Base-by-base conservation (phyloP, 2,888 invertebrate genomes). In the Pycnomerus fuliginosus region DNA sequence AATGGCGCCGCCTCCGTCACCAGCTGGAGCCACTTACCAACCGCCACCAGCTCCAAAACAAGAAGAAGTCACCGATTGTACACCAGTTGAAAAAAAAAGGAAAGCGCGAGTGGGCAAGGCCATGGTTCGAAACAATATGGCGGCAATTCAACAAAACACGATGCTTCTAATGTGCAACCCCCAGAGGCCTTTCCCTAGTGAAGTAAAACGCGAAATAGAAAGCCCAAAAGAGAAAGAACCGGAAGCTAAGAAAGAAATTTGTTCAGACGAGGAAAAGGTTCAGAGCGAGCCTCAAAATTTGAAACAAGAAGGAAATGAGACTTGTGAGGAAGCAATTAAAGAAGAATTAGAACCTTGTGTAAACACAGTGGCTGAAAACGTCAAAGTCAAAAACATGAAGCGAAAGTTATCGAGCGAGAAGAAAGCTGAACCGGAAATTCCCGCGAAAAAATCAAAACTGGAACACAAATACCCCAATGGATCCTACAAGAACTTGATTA, bases 101-200 rank as follows among this genome's bases (percentile, higher is more conserved):
- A 78, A 77, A 60, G 79, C 80, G 16, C 72, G 80, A 36, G 71
- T 80, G 33, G 80, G 80, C 31, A 85, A 85, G 64, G 82, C 77
- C 16, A 85, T 84, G 82, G 85, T 83, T 4, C 72, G 85, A 12
- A 80, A 82, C 55, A 78, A 78, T 14, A 74, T 80, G 33, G 77
- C 73, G 3, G 75, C 76, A n/a, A 75, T 76, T 38, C 62, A 65
- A 30, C 76, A 76, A 50, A 79, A 78, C 24, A 75, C 74, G 11
- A 72, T 78, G 53, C 68, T 80, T 0, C 59, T 80, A 17, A 73
- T 74, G 73, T 74, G 73, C 56, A 71, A 73, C 31, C 61, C 67
- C 1, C 62, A 64, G 22, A 50, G 31, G 24, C 54, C 61, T 24
- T 59, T 50, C 28, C 53, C 62, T 1, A 52, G 57, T 10, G 59